Evolutionary conservation across 2,113 vertebrate genomes (phyloP).

Genomic region (Donacobius atricapilla): DNA sequence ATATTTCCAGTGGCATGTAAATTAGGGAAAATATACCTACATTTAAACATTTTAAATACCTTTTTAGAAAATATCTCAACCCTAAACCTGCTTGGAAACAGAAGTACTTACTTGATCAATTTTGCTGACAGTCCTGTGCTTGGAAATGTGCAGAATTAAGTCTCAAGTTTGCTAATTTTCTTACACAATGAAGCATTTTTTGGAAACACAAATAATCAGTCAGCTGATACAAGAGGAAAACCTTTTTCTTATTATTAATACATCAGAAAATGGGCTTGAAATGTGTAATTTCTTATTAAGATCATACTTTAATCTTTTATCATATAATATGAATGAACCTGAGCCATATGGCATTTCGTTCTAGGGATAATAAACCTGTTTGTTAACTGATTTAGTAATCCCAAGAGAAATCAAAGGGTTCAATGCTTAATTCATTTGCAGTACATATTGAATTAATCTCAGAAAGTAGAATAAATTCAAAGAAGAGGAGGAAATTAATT

Average conservation of each 20-base stretch:
- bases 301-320: not conserved
- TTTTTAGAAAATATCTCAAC: not conserved
- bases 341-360: not conserved
- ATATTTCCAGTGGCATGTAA: not conserved
- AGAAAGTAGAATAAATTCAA: slow-evolving; percentile 14
- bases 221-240: not conserved
- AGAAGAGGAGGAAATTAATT: slow-evolving; percentile 1
- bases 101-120: not conserved
- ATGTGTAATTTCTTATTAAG: not conserved
- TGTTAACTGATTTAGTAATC: slow-evolving; percentile 3
- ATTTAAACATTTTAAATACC: not conserved
- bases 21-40: not conserved
- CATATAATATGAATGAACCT: not conserved
- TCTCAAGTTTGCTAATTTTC: not conserved
- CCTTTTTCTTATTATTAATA: not conserved
- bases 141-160: not conserved
- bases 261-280: not conserved
- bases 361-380: not conserved
- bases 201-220: not conserved
- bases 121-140: not conserved
- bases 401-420: slow-evolving; percentile 9
- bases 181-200: not conserved
- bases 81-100: not conserved
- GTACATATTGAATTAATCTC: not conserved
- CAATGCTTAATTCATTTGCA: not conserved